Percentiles rank a stretch among this genome's conserved stretches.
phyloP scores from a whole-genome alignment of 2,888 invertebrate species.

The Hydrotaea cyrtoneurina region DNA sequence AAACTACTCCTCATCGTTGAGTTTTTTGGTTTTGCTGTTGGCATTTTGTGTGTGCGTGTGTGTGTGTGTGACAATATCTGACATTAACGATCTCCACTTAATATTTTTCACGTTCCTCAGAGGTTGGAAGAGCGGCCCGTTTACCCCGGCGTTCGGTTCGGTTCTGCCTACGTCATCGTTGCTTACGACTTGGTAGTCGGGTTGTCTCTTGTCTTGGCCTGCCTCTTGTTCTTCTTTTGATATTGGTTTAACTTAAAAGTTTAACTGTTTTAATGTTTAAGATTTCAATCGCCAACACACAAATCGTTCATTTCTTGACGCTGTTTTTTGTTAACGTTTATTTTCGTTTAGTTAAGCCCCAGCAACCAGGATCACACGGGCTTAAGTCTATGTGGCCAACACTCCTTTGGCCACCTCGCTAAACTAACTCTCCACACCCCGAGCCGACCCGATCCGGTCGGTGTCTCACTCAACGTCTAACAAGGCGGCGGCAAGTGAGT shows the following conservation, averaged over 20 bases:
- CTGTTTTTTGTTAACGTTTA: constrained; percentile 50
- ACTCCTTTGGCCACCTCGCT: constrained; percentile 8
- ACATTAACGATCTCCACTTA: constrained; percentile 59
- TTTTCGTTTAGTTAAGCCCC: neutral
- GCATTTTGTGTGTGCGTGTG: too few relatives aligned
- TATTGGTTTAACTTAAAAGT: constrained; percentile 27
- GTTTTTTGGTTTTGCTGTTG: neutral
- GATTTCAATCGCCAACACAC: constrained; percentile 70
- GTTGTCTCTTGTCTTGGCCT: neutral
- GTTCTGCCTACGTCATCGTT: neutral
- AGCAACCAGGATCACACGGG: constrained; percentile 19
- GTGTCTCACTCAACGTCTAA: neutral
- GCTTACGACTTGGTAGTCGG: neutral
- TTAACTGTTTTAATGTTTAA: constrained; percentile 65
- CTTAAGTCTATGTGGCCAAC: constrained; percentile 27
- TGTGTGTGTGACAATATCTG: constrained; percentile 67
- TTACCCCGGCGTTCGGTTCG: neutral
- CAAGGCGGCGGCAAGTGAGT: constrained; percentile 24
- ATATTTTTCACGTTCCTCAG: constrained; percentile 34
- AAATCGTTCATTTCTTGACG: constrained; percentile 68
- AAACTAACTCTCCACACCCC: neutral
- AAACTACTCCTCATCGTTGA: constrained; percentile 27
- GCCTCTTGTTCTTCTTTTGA: neutral
- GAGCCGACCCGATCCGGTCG: neutral
- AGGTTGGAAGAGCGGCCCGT: neutral